Evolutionary conservation across 2,888 invertebrate genomes (phyloP).

Genomic region (Lampropteryx suffumata): DNA sequence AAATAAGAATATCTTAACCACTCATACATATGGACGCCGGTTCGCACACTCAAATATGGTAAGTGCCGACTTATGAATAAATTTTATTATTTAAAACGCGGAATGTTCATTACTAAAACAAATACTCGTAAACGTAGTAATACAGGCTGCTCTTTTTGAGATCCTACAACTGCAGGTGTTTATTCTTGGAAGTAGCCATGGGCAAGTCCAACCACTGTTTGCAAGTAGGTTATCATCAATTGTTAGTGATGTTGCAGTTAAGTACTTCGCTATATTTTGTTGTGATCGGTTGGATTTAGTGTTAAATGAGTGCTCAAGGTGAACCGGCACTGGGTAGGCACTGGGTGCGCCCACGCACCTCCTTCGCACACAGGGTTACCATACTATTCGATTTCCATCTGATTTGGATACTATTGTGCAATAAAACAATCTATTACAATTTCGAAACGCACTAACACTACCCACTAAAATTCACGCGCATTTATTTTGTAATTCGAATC

Average conservation of each 20-base stretch:
- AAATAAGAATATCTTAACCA: slow-evolving; percentile 81
- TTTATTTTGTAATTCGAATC: slow-evolving; percentile 9
- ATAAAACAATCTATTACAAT: slow-evolving; percentile 12
- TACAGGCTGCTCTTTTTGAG: slow-evolving; percentile 68
- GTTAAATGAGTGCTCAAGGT: slow-evolving; percentile 70
- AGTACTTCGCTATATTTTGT: slow-evolving; percentile 45
- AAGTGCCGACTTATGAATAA: slow-evolving; percentile 81
- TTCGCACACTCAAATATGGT: slow-evolving; percentile 80
- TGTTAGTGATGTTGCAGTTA: neutral
- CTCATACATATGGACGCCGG: slow-evolving; percentile 81
- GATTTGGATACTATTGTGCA: slow-evolving; percentile 18
- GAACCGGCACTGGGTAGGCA: slow-evolving; percentile 64
- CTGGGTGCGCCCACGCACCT: slow-evolving; percentile 68
- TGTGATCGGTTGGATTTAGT: slow-evolving; percentile 52
- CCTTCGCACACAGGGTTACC: slow-evolving; percentile 55
- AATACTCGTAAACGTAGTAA: slow-evolving; percentile 80
- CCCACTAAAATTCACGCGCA: slow-evolving; percentile 13
- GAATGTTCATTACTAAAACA: slow-evolving; percentile 83
- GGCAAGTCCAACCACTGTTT: neutral
- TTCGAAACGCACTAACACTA: slow-evolving; percentile 12
- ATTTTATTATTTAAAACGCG: slow-evolving; percentile 82
- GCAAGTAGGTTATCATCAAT: neutral
- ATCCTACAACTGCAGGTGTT: neutral
- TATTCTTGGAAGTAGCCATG: neutral
- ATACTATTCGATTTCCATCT: slow-evolving; percentile 12